Percentiles rank a stretch among this genome's conserved stretches.
Conservation (phyloP, 1,140 invertebrate genomes). For the Nymphalis io region DNA sequence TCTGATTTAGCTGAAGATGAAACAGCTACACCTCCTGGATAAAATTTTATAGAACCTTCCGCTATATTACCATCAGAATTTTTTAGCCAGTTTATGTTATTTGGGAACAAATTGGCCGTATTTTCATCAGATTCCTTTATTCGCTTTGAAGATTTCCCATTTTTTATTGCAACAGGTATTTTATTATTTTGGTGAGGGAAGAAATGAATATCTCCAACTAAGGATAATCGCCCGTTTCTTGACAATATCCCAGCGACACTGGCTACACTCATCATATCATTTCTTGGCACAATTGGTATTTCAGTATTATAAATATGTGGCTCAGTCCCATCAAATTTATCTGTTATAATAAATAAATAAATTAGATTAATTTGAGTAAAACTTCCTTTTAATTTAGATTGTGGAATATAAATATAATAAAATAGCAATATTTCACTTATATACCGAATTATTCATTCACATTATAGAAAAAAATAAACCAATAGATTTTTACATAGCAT, state of each 20-base stretch:
- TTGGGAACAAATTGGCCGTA: background rate
- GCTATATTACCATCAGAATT: background rate
- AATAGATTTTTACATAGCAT: too few relatives aligned
- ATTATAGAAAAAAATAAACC: too few relatives aligned
- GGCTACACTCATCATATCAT: slow-evolving; percentile 45
- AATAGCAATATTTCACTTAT: too few relatives aligned
- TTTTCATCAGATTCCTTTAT: slow-evolving; percentile 6
- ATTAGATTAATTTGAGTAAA: too few relatives aligned
- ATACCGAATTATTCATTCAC: too few relatives aligned
- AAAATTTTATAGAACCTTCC: slow-evolving; percentile 13
- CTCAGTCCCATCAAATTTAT: slow-evolving; percentile 1
- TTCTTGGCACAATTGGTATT: slow-evolving; percentile 14
- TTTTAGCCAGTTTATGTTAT: background rate
- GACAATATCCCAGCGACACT: slow-evolving; percentile 48
- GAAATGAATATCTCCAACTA: slow-evolving; percentile 47
- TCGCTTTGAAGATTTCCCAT: background rate
- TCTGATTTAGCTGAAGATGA: slow-evolving; percentile 6
- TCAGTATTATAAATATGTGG: slow-evolving; percentile 7
- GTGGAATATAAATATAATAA: too few relatives aligned
- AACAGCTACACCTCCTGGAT: slow-evolving; percentile 42
- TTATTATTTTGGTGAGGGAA: slow-evolving; percentile 29
- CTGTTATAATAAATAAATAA: slow-evolving; percentile 9
- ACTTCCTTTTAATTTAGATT: too few relatives aligned
- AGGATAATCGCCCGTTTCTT: slow-evolving; percentile 51
- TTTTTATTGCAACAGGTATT: background rate